phyloP scores from a whole-genome alignment of 2,797 vertebrate species.

The Propithecus deckenii region DNA sequence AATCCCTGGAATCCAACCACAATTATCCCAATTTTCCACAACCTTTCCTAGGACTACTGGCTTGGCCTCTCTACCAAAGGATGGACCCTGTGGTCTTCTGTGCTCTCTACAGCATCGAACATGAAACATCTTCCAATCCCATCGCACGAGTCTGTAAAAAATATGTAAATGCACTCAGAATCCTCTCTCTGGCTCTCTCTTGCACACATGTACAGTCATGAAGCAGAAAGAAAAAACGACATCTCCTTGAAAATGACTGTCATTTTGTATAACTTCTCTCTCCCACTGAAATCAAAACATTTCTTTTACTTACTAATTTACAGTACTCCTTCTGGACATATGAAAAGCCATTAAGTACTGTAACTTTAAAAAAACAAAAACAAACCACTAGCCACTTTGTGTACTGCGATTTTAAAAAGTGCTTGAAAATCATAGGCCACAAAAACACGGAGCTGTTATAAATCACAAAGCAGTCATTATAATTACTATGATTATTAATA shows the following conservation, averaged over 20 bases:
- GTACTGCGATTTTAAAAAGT: not conserved
- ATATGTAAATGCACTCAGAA: not conserved
- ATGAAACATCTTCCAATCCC: not conserved
- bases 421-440: not conserved
- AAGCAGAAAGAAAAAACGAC: not conserved
- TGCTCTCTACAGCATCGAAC: not conserved
- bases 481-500: constrained; percentile 2
- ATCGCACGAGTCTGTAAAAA: not conserved
- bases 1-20: not conserved
- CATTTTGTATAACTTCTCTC: not conserved
- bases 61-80: not conserved
- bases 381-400: not conserved
- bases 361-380: not conserved
- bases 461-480: not conserved
- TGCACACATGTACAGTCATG: not conserved
- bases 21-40: not conserved
- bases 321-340: not conserved
- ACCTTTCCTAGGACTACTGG: not conserved
- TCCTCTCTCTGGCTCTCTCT: not conserved
- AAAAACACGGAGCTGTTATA: not conserved
- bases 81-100: not conserved
- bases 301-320: not conserved
- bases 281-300: constrained; percentile 25
- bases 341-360: not conserved
- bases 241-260: not conserved